These are phyloP conservation scores for Artemia franciscana DNA, from an alignment of 1,140 invertebrate species.

Conservation along the genomic window DNA sequence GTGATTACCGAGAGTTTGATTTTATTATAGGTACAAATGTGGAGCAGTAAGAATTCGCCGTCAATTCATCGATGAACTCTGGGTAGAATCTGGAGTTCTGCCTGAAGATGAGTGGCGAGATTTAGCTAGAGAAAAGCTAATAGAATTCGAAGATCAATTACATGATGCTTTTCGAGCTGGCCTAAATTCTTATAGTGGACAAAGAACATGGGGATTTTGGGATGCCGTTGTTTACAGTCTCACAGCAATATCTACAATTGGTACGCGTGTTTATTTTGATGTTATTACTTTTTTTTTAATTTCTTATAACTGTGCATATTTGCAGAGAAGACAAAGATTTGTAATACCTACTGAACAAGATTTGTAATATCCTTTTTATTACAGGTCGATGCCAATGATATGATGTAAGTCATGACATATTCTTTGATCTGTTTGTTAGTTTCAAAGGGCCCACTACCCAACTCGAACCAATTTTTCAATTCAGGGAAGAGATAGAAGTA, in stretches of 20 bases:
- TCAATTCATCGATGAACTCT: slow-evolving; percentile 55
- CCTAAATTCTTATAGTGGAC: slow-evolving; percentile 49
- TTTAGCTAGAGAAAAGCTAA: slow-evolving; percentile 45
- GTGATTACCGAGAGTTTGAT: background rate
- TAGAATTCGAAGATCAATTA: slow-evolving; percentile 64
- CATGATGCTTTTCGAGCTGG: slow-evolving; percentile 57
- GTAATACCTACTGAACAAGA: too few species aligned
- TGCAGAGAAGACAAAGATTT: too few species aligned
- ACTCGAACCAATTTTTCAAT: too few species aligned
- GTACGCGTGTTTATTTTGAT: slow-evolving; percentile 30
- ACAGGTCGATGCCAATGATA: too few species aligned
- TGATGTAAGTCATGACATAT: too few species aligned
- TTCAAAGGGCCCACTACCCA: too few species aligned
- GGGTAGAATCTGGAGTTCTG: slow-evolving; percentile 29
- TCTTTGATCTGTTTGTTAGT: too few species aligned
- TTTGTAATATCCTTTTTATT: too few species aligned
- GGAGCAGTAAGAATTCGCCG: slow-evolving; percentile 59
- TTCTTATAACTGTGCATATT: too few species aligned
- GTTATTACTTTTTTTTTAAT: too few species aligned
- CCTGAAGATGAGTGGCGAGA: slow-evolving; percentile 69
- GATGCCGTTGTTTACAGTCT: slow-evolving; percentile 76
- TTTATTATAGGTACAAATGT: slow-evolving; percentile 38
- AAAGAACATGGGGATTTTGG: slow-evolving; percentile 70
- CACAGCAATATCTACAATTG: slow-evolving; percentile 79
- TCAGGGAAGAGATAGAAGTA: too few species aligned